Conservation (phyloP, 2,888 invertebrate species). For the Gisinianus flammeolus region DNA sequence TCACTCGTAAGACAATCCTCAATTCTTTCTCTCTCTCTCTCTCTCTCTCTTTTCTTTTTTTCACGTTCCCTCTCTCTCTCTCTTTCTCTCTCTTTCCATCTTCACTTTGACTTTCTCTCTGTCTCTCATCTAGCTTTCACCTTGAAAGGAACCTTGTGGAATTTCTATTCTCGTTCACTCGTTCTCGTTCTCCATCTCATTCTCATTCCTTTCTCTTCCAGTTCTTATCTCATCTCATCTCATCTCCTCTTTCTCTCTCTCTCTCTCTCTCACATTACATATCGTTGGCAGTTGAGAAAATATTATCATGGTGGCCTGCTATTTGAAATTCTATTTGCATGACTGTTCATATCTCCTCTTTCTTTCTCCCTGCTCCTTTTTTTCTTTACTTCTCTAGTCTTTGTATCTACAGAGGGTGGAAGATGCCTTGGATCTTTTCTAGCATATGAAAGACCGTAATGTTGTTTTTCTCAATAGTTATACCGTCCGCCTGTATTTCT, state of each 20-base stretch:
- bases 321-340: conserved; percentile 7
- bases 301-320: neutral
- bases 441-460: no score
- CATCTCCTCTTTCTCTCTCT: neutral
- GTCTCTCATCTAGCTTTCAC: no score
- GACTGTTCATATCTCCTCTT: neutral
- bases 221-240: conserved; percentile 6
- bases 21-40: neutral
- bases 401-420: no score
- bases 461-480: no score
- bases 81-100: neutral
- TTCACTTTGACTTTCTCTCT: neutral
- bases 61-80: neutral
- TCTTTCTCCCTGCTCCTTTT: conserved; percentile 12
- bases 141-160: no score
- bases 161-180: neutral
- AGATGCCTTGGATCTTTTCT: no score
- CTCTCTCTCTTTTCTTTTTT: neutral
- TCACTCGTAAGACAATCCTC: conserved; percentile 62
- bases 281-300: conserved; percentile 3
- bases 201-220: neutral
- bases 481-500: neutral
- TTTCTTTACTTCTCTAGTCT: neutral
- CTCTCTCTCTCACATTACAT: conserved; percentile 10
- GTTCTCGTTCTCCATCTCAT: neutral